Conservation (phyloP, 2,888 invertebrate species). For the Augochlorella aurata region DNA sequence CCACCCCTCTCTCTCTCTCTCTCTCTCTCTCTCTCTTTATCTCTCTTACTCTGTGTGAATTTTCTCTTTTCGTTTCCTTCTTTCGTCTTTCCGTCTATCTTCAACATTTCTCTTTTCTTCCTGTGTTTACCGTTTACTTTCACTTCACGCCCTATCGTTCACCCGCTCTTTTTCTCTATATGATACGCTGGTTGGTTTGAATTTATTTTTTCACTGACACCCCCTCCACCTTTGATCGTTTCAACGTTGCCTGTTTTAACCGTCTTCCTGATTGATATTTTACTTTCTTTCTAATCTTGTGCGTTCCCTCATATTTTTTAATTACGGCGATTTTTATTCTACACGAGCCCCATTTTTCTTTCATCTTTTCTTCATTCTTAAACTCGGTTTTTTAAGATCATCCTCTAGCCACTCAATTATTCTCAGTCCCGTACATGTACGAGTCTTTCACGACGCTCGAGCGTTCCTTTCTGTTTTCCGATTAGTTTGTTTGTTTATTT, state of each 20-base stretch:
- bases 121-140: conserved; percentile 45
- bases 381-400: conserved; percentile 68
- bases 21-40: too few species aligned
- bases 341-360: conserved; percentile 78
- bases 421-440: conserved; percentile 66
- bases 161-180: conserved; percentile 37
- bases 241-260: conserved; percentile 83
- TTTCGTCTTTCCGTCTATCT: conserved; percentile 40
- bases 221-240: conserved; percentile 82
- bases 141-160: conserved; percentile 61
- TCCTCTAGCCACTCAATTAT: conserved; percentile 71
- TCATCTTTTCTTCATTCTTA: conserved; percentile 76
- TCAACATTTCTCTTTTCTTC: conserved; percentile 42
- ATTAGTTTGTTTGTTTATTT: background rate
- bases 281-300: conserved; percentile 77
- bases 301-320: background rate
- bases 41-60: background rate
- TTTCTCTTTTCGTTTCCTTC: background rate
- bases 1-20: too few species aligned
- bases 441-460: conserved; percentile 71
- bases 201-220: conserved; percentile 68
- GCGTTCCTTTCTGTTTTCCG: conserved; percentile 20
- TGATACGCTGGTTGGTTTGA: conserved; percentile 38
- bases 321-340: conserved; percentile 71
- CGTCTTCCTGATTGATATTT: conserved; percentile 79